Evolutionary conservation across 2,113 vertebrate species (phyloP), one percentile per base, ranked within the genome.

Genomic region (Tupaia tana): DNA sequence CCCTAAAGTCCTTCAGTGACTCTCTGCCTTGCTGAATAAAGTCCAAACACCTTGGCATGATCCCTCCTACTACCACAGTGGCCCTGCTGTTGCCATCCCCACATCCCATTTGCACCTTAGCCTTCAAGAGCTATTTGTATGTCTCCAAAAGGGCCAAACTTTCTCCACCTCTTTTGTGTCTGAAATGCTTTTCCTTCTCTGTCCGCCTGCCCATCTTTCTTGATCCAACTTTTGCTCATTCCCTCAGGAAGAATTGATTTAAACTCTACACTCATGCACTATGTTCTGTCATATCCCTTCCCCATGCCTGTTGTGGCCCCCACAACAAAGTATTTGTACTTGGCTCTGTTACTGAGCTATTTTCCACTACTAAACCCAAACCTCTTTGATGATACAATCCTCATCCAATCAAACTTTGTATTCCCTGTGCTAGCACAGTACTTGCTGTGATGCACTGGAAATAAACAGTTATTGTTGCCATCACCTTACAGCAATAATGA

Each of bases 241-340:
- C 16, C 16, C 13, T 20, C 22, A 52, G 29, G 66, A 79, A 61
- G 71, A 31, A 59, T 19, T 34, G 2, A 10, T 11, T 10, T 93
- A 27, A 1, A 7, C 0, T 6, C 15, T 43, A 3, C 34, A 63
- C 9, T 25, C 58, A 19, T 54, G 4, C 1, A 7, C 80, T 18
- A 0, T 0, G 11, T 54, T 61, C 61, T 14, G 22, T 14, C 0
- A 0, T 7, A 0, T 1, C 22, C 63, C 12, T 79, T 31, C 54
- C 20, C 69, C 29, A 0, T 8, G 2, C 56, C 69, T 81, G 19
- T 25, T 18, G 5, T 6, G 14, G 6, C 14, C 15, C 71, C 31
- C 63, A 15, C 63, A 16, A 5, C 43, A 29, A 18, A 0, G 9
- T 6, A 1, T 15, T 25, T 27, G 27, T 27, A 7, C 64, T 78